Percentiles rank a stretch among this genome's conserved stretches.
Evolutionary conservation across 2,113 vertebrate genomes (phyloP).

Genomic region (Bujurquina vittata): DNA sequence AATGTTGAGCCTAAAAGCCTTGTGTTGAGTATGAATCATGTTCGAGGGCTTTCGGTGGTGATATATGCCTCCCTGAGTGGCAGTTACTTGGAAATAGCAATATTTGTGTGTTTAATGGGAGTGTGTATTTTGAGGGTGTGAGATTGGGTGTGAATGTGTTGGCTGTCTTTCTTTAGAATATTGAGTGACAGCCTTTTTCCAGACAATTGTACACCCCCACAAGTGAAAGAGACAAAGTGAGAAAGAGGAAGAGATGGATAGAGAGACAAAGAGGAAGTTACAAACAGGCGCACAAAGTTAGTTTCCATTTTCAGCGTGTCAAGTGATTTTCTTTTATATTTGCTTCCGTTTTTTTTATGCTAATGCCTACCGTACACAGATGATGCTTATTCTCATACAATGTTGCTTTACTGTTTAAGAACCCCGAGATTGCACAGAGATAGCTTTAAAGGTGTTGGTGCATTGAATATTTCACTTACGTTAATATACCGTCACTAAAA

Average conservation of each 20-base stretch:
- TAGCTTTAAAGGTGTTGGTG: not conserved
- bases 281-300: not conserved
- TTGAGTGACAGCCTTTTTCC: slow-evolving; percentile 36
- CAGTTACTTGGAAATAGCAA: slow-evolving; percentile 48
- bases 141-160: not conserved
- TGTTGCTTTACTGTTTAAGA: not conserved
- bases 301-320: not conserved
- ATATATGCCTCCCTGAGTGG: slow-evolving; percentile 44
- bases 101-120: slow-evolving; percentile 32
- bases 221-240: slow-evolving; percentile 4
- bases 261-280: not conserved
- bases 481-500: not conserved
- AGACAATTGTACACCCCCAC: slow-evolving; percentile 28
- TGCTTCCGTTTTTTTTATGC: not conserved
- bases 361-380: not conserved
- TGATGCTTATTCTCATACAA: not conserved
- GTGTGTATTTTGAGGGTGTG: slow-evolving; percentile 20
- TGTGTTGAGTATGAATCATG: slow-evolving; percentile 42
- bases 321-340: slow-evolving; percentile 22
- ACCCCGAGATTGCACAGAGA: not conserved
- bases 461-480: not conserved
- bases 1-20: slow-evolving; percentile 44
- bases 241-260: not conserved
- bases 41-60: slow-evolving; percentile 9
- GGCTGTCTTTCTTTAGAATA: slow-evolving; percentile 13